These are phyloP conservation scores for Delphinus delphis DNA, from an alignment of 2,113 vertebrate species.

Conservation along the genomic window DNA sequence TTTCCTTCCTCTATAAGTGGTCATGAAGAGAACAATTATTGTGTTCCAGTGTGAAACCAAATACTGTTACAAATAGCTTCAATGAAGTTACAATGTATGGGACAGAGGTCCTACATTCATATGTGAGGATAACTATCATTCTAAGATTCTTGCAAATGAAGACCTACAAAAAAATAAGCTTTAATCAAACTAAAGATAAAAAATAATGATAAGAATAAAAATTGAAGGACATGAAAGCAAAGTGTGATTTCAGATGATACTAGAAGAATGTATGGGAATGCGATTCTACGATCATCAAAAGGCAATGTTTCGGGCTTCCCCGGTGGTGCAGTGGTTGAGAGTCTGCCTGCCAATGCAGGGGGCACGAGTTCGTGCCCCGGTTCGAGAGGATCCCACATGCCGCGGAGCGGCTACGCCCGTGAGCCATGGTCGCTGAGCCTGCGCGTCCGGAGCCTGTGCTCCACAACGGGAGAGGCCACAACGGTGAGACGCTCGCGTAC, in stretches of 20 bases:
- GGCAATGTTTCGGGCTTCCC: not conserved
- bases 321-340: too few relatives aligned
- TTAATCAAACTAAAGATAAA: slow-evolving; percentile 33
- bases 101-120: not conserved
- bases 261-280: not conserved
- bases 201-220: not conserved
- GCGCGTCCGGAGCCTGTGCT: too few relatives aligned
- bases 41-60: not conserved
- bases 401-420: too few relatives aligned
- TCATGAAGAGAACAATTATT: not conserved
- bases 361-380: too few relatives aligned
- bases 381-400: too few relatives aligned
- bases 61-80: not conserved
- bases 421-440: too few relatives aligned
- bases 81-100: not conserved
- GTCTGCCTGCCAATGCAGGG: too few relatives aligned
- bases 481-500: too few relatives aligned
- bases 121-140: not conserved
- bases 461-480: too few relatives aligned
- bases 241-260: not conserved
- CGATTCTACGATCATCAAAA: not conserved
- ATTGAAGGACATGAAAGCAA: not conserved
- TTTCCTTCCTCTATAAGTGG: not conserved
- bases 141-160: slow-evolving; percentile 29
- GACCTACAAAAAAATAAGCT: not conserved